Evolutionary conservation across 1,140 invertebrate species (phyloP), one percentile per base, ranked within the genome.

Genomic region (Tenebrio molitor): DNA sequence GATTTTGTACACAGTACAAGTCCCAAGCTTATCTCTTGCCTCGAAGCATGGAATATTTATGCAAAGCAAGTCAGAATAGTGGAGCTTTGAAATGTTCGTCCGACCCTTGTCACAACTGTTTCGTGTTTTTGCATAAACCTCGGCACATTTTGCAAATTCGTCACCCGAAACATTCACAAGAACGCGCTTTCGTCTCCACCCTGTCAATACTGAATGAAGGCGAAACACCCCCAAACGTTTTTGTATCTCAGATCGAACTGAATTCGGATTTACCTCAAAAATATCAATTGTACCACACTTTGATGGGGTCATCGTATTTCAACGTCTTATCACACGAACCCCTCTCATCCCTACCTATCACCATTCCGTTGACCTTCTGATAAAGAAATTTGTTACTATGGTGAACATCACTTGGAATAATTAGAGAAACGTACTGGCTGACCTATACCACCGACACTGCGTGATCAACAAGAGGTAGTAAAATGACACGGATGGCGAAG

Each of bases 381-480:
- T 58, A 58, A 58, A 58, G 19, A 53, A 58, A 29, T 58, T 58
- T 58, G 50, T 58, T 58, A 58, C 50, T 58, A 58, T 58, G 50
- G n/a, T 29, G 21, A 29, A 23, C 23, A 39, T 12, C 2, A 39
- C 12, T 39, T 39, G 12, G 5, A 39, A 39, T 39, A 39, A 39
- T 39, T 39, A 39, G 12, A n/a, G 36, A 33, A 25, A n/a, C 10
- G 15, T 46, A 17, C 23, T 58, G 25, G 23, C 29, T 58, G 50
- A 58, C 50, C 50, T 29, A 25, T 58, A 23, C 12, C 21, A 29
- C 12, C 14, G 29, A 46, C 42, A 50, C n/a, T n/a, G n/a, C 44
- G 44, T 50, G 44, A 50, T 50, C 19, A 50, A 21, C 10, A 33
- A 33, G 29, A 33, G 29, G 29, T 33, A 33, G 29, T 33, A 10